Evolutionary conservation across 2,113 vertebrate genomes (phyloP).

Genomic region (Verasper variegatus): DNA sequence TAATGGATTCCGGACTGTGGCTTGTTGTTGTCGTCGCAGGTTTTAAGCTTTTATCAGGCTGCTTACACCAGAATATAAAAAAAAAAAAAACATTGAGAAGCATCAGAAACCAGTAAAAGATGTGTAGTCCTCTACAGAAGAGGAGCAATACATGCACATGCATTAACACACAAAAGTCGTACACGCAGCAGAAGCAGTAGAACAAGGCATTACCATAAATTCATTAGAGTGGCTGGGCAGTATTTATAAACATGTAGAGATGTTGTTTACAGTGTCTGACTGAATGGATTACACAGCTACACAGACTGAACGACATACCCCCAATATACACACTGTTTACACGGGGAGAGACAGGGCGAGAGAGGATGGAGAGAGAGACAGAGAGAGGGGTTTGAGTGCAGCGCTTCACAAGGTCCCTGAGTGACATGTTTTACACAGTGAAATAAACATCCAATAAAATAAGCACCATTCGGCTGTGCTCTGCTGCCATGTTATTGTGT

Average conservation of each 20-base stretch:
- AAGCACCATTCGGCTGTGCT: slow-evolving; percentile 64
- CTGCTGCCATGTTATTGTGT: slow-evolving; percentile 55
- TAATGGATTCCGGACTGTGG: slow-evolving; percentile 61
- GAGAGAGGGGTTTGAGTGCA: slow-evolving; percentile 47
- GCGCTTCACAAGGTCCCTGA: slow-evolving; percentile 62
- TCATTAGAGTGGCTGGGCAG: slow-evolving; percentile 84
- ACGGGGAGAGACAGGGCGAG: slow-evolving; percentile 44
- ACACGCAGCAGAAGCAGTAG: slow-evolving; percentile 66
- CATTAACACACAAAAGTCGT: slow-evolving; percentile 12
- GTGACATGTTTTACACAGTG: slow-evolving; percentile 76
- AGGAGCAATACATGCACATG: slow-evolving; percentile 23
- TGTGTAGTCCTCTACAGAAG: slow-evolving; percentile 9
- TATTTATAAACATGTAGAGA: slow-evolving; percentile 84
- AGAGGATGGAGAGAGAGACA: slow-evolving; percentile 34
- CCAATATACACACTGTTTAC: slow-evolving; percentile 81
- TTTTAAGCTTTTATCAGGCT: slow-evolving; percentile 63
- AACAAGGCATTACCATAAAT: slow-evolving; percentile 85
- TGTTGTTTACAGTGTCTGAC: slow-evolving; percentile 85
- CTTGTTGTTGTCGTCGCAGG: slow-evolving; percentile 49
- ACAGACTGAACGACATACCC: slow-evolving; percentile 80
- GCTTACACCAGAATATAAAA: slow-evolving; percentile 16
- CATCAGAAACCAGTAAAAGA: slow-evolving; percentile 52
- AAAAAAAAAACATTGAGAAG: slow-evolving; percentile 42
- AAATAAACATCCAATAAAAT: slow-evolving; percentile 82
- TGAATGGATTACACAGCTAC: slow-evolving; percentile 86